A percentile compares a stretch with the other conserved stretches of the same genome.
phyloP scores from a whole-genome alignment of 2,113 vertebrate genomes.

The Lipophrys pholis region DNA sequence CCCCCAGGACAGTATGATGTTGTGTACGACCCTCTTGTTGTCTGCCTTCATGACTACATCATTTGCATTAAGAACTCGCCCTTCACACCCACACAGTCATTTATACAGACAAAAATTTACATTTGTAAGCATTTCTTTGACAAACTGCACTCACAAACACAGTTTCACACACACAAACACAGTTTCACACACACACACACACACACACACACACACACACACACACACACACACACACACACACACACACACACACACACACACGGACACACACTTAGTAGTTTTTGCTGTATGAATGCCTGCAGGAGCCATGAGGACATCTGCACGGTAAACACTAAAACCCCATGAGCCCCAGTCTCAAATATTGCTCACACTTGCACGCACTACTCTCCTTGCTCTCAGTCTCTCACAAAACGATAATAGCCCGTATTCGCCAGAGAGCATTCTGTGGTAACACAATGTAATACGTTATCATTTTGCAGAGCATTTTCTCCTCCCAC shows the following conservation, averaged over 20 bases:
- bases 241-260: slow-evolving; percentile 18
- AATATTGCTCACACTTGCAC: slow-evolving; percentile 64
- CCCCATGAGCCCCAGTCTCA: slow-evolving; percentile 51
- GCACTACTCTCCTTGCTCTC: slow-evolving; percentile 18
- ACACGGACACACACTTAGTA: slow-evolving; percentile 21
- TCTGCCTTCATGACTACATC: slow-evolving; percentile 51
- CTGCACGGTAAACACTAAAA: slow-evolving; percentile 70
- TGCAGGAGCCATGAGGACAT: slow-evolving; percentile 64
- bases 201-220: slow-evolving; percentile 22
- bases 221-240: slow-evolving; percentile 24
- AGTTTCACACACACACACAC: slow-evolving; percentile 27
- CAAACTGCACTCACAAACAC: slow-evolving; percentile 17
- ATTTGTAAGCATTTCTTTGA: slow-evolving; percentile 44
- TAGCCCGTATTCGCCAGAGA: slow-evolving; percentile 51
- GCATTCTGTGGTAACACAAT: slow-evolving; percentile 59
- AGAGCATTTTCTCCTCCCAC: slow-evolving; percentile 28
- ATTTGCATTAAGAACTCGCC: slow-evolving; percentile 25
- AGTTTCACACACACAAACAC: background rate
- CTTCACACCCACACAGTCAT: slow-evolving; percentile 19
- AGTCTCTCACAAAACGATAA: slow-evolving; percentile 37
- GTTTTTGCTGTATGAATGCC: slow-evolving; percentile 50
- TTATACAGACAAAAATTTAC: slow-evolving; percentile 28
- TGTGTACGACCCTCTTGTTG: slow-evolving; percentile 41
- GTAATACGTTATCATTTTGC: slow-evolving; percentile 54
- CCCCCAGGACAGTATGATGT: slow-evolving; percentile 44